A percentile compares a stretch with the other conserved stretches of the same genome.
phyloP scores from a whole-genome alignment of 1,140 invertebrate genomes.

The Drosophila parvula region DNA sequence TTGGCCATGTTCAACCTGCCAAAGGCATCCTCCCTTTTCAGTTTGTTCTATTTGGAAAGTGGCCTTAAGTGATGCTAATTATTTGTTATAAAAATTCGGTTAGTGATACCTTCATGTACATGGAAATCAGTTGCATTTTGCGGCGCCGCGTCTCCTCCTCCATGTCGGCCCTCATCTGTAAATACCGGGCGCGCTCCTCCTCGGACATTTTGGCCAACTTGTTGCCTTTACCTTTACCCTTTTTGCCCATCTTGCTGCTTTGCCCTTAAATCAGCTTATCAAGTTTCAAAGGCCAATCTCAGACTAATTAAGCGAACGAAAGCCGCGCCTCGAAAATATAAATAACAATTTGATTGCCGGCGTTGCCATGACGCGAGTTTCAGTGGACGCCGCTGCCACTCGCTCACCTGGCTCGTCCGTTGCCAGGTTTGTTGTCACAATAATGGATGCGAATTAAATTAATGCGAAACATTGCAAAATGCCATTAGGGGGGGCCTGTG shows the following conservation, averaged over 20 bases:
- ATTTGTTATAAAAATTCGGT: not conserved
- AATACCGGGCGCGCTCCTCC: conserved; percentile 90
- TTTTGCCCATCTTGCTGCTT: conserved; percentile 86
- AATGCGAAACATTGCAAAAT: conserved; percentile 37
- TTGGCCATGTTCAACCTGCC: conserved; percentile 91
- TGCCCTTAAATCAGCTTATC: conserved; percentile 51
- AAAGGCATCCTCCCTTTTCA: conserved; percentile 91
- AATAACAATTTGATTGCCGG: conserved; percentile 35
- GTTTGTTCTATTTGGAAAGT: conserved; percentile 87
- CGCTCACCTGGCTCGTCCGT: not conserved
- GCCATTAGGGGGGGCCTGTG: conserved; percentile 37
- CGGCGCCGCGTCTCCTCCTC: conserved; percentile 90
- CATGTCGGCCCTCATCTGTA: conserved; percentile 90
- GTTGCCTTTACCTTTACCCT: conserved; percentile 88
- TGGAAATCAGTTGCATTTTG: conserved; percentile 90
- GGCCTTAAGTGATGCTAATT: conserved; percentile 16
- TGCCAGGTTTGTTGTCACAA: conserved; percentile 39
- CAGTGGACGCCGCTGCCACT: not conserved
- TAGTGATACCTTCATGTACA: conserved; percentile 89
- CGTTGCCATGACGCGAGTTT: conserved; percentile 29
- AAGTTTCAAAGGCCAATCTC: conserved; percentile 55
- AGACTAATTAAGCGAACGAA: conserved; percentile 54
- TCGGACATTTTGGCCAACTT: conserved; percentile 92
- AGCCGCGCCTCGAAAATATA: conserved; percentile 25
- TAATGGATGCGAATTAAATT: conserved; percentile 45